Percentiles rank a stretch among this genome's conserved stretches.
Conservation (phyloP, 2,113 vertebrate genomes). For the Steatornis caripensis region DNA sequence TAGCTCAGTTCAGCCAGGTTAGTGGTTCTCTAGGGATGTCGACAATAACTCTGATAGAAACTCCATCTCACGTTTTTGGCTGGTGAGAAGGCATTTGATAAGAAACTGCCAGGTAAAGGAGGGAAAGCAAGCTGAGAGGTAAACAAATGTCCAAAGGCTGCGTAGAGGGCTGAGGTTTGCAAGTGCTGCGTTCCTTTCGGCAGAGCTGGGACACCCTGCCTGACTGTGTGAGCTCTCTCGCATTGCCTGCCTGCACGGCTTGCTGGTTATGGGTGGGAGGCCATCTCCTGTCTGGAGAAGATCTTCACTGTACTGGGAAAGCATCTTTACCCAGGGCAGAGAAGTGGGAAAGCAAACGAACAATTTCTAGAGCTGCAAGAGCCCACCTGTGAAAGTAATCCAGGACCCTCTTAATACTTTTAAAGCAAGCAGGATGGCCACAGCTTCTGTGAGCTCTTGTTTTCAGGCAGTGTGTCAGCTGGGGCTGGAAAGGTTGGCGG, state of each 20-base stretch:
- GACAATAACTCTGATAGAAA: background rate
- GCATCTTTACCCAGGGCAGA: background rate
- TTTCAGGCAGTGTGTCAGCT: background rate
- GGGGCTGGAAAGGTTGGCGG: background rate
- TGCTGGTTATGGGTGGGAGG: background rate
- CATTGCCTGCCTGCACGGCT: background rate
- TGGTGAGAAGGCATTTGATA: background rate
- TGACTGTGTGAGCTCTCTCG: background rate
- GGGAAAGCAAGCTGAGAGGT: background rate
- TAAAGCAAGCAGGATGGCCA: background rate
- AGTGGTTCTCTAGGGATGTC: background rate
- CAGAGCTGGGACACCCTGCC: background rate
- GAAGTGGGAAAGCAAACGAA: background rate
- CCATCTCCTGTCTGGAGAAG: background rate
- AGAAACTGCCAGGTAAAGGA: background rate
- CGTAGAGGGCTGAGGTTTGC: background rate
- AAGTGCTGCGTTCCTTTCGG: background rate
- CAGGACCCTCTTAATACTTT: background rate
- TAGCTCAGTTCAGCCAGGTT: background rate
- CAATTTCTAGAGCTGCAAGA: background rate
- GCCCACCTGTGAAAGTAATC: background rate
- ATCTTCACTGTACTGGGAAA: background rate
- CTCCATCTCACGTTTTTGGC: background rate
- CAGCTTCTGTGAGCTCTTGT: background rate
- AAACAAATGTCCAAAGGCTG: background rate